Evolutionary conservation across 1,140 invertebrate genomes (phyloP).

Genomic region (Diorhabda sublineata): DNA sequence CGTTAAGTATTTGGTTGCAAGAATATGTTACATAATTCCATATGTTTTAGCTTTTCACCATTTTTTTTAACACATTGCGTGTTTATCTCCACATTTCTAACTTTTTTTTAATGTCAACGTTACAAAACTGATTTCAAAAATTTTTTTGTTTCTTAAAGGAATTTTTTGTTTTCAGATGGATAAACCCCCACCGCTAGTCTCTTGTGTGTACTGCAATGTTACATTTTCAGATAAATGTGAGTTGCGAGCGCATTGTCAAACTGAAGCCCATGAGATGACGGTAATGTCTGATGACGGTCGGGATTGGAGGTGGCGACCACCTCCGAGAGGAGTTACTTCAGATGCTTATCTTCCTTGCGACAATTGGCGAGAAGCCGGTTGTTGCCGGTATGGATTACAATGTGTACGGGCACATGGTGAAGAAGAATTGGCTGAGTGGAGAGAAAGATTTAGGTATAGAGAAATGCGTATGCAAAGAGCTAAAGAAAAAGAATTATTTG

Average conservation of each 20-base stretch:
- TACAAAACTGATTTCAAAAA: background rate
- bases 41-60: too few relatives aligned
- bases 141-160: slow-evolving; percentile 26
- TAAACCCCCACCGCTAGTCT: slow-evolving; percentile 8
- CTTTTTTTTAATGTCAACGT: too few relatives aligned
- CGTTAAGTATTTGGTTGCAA: too few relatives aligned
- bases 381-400: slow-evolving; percentile 64
- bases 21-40: too few relatives aligned
- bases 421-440: slow-evolving; percentile 72
- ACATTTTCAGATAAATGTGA: slow-evolving; percentile 57
- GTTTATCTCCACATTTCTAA: too few relatives aligned
- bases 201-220: slow-evolving; percentile 61
- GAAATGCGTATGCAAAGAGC: slow-evolving; percentile 60
- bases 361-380: slow-evolving; percentile 51
- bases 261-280: slow-evolving; percentile 62
- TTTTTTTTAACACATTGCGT: too few relatives aligned
- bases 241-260: slow-evolving; percentile 60
- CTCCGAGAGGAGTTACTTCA: slow-evolving; percentile 59
- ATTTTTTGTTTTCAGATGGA: slow-evolving; percentile 25
- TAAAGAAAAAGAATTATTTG: slow-evolving; percentile 63
- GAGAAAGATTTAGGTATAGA: slow-evolving; percentile 65
- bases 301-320: slow-evolving; percentile 67
- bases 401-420: slow-evolving; percentile 73
- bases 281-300: slow-evolving; percentile 69
- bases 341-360: slow-evolving; percentile 58